Conservation (phyloP, 2,797 vertebrate genomes). For the Oreonectes daqikongensis region DNA sequence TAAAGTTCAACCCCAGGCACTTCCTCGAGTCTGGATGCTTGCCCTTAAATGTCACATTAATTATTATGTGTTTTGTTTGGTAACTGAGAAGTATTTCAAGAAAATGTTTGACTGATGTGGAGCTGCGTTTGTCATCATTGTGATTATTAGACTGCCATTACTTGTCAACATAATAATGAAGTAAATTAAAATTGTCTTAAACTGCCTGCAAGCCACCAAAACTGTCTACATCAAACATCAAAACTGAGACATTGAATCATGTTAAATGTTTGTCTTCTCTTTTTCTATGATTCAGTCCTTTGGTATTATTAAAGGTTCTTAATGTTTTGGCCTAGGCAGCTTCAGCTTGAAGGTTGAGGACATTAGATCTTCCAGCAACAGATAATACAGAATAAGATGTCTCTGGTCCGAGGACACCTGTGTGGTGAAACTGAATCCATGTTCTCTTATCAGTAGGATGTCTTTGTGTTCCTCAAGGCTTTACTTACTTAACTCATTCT, state of each 20-base stretch:
- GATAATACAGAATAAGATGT: conserved; percentile 46
- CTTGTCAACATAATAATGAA: neutral
- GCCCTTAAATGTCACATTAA: conserved; percentile 27
- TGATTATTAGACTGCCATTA: conserved; percentile 8
- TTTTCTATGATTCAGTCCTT: neutral
- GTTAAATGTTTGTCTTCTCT: neutral
- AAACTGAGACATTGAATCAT: neutral
- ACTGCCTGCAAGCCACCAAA: too few species aligned
- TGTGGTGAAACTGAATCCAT: conserved; percentile 59
- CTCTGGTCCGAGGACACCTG: conserved; percentile 61
- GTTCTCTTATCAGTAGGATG: conserved; percentile 54
- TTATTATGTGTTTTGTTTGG: conserved; percentile 18
- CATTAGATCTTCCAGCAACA: conserved; percentile 24
- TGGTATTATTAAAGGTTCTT: neutral
- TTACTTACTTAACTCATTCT: neutral
- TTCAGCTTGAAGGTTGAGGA: neutral
- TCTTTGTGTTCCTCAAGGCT: neutral
- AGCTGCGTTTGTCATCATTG: neutral
- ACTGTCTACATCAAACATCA: too few species aligned
- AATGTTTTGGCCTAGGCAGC: neutral
- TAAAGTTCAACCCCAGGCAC: conserved; percentile 31
- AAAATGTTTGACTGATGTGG: conserved; percentile 2
- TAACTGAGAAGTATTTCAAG: conserved; percentile 25
- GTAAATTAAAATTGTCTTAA: neutral
- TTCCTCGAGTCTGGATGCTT: conserved; percentile 33